Base-by-base conservation (phyloP, 2,797 vertebrate genomes). In the Oreonectes daqikongensis region DNA sequence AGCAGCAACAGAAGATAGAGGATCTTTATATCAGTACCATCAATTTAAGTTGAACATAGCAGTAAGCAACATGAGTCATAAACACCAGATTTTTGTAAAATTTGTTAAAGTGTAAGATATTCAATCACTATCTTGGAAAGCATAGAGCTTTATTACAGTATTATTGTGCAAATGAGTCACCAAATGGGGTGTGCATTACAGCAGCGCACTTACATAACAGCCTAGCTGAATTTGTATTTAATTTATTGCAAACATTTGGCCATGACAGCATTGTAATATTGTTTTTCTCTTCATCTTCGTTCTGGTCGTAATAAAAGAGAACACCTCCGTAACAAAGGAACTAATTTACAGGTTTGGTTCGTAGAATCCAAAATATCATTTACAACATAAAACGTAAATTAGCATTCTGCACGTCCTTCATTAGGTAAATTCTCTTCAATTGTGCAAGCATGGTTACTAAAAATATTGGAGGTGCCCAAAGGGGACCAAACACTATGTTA, bases 381-480 rank as follows among this genome's bases (percentile, higher is more conserved):
- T 38, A 24, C 38, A 32, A 20, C 35, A 32, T 50, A 26, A 38
- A 63, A 61, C 24, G 14, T 26, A 48, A 12, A 52, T 32, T 12
- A 59, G n/a, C 15, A 67, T 35, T 6, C 18, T 8, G 26, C 7
- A 20, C 1, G 12, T 42, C 48, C 12, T 44, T 57, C 22, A 57
- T 44, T 11, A 12, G 1, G 3, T 20, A 22, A 50, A 67, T 35
- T 59, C 26, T 9, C 38, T 63, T 81, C 63, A 60, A 48, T 59
- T 67, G 55, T 42, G 38, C 42, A 44, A 68, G 48, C 70, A 66
- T 38, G 40, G 61, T 32, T 67, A 10, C 71, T 67, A 72, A 68
- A 74, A 71, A 65, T 75, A 72, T 77, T 61, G 44, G 14, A 69
- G 44, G 26, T 70, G 22, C 68, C 78, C 72, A 66, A 81, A 65